Base-by-base conservation (phyloP, 1,140 invertebrate species). In the Dolichoris vasculosae region DNA sequence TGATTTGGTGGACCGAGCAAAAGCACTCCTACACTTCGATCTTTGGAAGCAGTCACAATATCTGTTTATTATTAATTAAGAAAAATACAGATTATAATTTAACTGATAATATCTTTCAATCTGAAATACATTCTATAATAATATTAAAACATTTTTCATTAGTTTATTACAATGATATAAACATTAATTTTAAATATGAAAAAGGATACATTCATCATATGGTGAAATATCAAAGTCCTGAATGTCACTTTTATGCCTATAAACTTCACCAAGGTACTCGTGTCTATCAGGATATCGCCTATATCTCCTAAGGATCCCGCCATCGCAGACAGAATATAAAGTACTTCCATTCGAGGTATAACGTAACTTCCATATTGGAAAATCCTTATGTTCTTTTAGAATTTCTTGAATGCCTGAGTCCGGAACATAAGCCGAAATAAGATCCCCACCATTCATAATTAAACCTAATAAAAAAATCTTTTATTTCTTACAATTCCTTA, bases 141-240 rank as follows among this genome's bases (percentile, higher is more conserved):
- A n/a, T n/a, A n/a, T n/a, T n/a, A n/a, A n/a, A n/a, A n/a, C n/a
- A n/a, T n/a, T n/a, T n/a, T n/a, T n/a, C n/a, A n/a, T n/a, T n/a
- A n/a, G n/a, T n/a, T n/a, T n/a, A n/a, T n/a, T n/a, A n/a, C n/a
- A n/a, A n/a, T n/a, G 59, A 82, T 63, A 67, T 73, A 80, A 20
- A 55, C 51, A 55, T 71, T 76, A 82, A 63, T 59, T 80, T n/a
- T n/a, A n/a, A n/a, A n/a, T n/a, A n/a, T n/a, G n/a, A 84, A 88
- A 92, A 93, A 94, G 92, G 92, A 93, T 94, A 94, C 94, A 94
- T 90, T 94, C 94, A 90, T 95, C 94, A 87, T 94, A 94, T 11
- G 94, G 92, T 23, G 94, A 94, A 81, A 95, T 93, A 89, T 95
- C 94, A 67, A 95, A 90, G 82, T 95, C 94, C 86, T 94, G 93